Evolutionary conservation across 2,888 invertebrate genomes (phyloP).

Genomic region (Spilarctia lutea): DNA sequence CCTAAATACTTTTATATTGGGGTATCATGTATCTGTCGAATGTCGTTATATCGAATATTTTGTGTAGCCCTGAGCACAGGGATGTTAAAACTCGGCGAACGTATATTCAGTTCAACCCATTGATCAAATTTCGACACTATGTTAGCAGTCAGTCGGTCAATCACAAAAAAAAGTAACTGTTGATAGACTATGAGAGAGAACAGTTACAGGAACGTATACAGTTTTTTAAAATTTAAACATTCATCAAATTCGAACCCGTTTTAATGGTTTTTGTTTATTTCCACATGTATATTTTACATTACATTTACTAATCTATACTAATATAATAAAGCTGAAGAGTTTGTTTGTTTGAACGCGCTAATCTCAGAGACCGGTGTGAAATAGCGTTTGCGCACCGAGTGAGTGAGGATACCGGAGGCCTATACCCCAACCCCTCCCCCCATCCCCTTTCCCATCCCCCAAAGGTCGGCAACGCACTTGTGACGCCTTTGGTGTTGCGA

Average conservation of each 20-base stretch:
- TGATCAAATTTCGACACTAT: neutral
- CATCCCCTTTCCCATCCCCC: too few species aligned
- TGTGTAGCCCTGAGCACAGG: neutral
- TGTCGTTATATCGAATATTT: neutral
- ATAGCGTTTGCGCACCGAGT: too few species aligned
- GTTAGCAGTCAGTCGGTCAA: neutral
- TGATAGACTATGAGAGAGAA: neutral
- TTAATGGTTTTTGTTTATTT: neutral
- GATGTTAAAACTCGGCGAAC: neutral
- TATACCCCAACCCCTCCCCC: too few species aligned
- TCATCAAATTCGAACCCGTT: neutral
- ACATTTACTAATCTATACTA: too few species aligned
- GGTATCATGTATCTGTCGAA: neutral
- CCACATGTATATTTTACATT: too few species aligned
- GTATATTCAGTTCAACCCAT: neutral
- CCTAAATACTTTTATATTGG: neutral
- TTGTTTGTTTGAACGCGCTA: too few species aligned
- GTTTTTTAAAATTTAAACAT: neutral
- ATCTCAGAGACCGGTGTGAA: too few species aligned
- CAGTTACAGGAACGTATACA: neutral
- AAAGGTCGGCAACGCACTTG: too few species aligned
- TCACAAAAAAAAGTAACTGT: neutral
- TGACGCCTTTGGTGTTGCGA: too few species aligned
- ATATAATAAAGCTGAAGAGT: too few species aligned
- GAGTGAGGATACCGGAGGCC: too few species aligned